Evolutionary conservation across 2,888 invertebrate species (phyloP), one percentile per base, ranked within the genome.

Genomic region (Rhagium mordax): DNA sequence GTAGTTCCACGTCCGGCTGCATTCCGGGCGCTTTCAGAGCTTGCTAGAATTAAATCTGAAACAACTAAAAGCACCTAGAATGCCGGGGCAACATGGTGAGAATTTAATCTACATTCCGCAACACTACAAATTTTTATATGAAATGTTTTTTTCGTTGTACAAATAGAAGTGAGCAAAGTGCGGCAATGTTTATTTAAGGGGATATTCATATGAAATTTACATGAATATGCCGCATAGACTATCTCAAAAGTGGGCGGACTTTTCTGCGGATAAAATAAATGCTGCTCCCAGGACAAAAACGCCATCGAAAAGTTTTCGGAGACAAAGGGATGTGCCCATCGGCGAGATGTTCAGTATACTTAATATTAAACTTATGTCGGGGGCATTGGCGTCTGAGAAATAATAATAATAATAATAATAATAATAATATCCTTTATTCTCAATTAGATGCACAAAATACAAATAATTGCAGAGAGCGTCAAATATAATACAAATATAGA

Each of bases 211-310:
- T 65, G 18, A 65, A 51, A 65, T 65, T 53, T 65, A 65, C 65
- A 65, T 53, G 33, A 65, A 33, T 33, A 65, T 65, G 33, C 65
- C 65, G 41, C 55, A 65, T 33, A 53, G 33, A 27, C 65, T 41
- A 33, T 21, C 16, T 33, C 33, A 65, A 55, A 65, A 53, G 13
- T 65, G 33, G 15, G 33, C 53, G 21, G 53, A 33, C 53, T n/a
- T 21, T 20, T 33, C 51, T 20, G 4, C 33, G 15, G 29, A 53
- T 65, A 65, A 65, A 65, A 65, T 65, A 65, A 53, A 65, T 29
- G 53, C 53, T 24, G 21, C 27, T 16, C 29, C 24, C 48, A 16
- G 15, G 15, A 62, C 47, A 6, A 47, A 62, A 62, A 21, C 48
- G 24, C 49, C 24, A 62, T 48, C 24, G 24, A 62, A 62, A 62